Base-by-base conservation (phyloP, 2,113 vertebrate species). In the Ictidomys tridecemlineatus region DNA sequence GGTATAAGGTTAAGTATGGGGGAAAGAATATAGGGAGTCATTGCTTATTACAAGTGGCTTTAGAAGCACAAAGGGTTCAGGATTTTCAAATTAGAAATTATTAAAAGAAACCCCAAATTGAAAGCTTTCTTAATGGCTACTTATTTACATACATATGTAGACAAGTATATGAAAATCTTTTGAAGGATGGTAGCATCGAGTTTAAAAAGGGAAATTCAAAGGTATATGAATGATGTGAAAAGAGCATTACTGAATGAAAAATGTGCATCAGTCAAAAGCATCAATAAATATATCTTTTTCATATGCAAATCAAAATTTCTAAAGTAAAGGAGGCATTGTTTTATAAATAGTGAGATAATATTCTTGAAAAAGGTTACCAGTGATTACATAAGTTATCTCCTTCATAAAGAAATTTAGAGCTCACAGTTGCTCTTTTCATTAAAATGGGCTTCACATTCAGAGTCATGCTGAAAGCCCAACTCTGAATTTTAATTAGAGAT, bases 291-390 rank as follows among this genome's bases (percentile, higher is more conserved):
- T 39, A 83, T 95, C 98, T 98, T 99, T 99, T 99, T 99, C 99
- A 99, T 99, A 99, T 99, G 99, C 97, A 99, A 99, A 99, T 99
- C 70, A 73, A 80, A 97, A 96, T 97, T 98, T 98, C 97, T 86
- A 94, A 98, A 98, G 98, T 98, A 98, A 98, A 98, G 96, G 98
- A 98, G 98, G 98, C 98, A 99, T 99, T 99, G 99, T 99, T 99
- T 99, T 99, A 98, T 98, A 99, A 99, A 98, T 88, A 98, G 98
- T 94, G 98, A 98, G 99, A 99, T 99, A 99, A 99, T 98, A 98
- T 99, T 99, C 98, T 98, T 97, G 98, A 98, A 98, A 99, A 99
- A 99, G 99, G 99, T 99, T 99, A 99, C 92, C 91, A 69, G 96
- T 98, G 98, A 99, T 99, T 99, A 98, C 96, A 89, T 98, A 99